phyloP scores from a whole-genome alignment of 2,888 invertebrate genomes.

The Ischnura elegans region DNA sequence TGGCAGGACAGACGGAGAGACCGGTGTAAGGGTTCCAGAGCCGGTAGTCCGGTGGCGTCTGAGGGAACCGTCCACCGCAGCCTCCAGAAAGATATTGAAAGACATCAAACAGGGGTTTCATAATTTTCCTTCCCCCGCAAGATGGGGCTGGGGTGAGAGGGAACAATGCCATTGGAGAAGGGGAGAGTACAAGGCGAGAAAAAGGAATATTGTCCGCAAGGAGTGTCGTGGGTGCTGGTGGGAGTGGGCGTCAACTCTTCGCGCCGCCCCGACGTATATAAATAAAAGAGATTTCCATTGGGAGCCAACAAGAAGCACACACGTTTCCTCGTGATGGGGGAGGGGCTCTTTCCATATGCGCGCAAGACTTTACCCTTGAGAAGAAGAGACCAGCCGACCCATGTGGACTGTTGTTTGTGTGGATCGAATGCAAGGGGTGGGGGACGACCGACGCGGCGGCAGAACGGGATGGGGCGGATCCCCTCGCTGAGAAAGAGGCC shows the following conservation, averaged over 20 bases:
- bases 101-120: background rate
- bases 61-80: conserved; percentile 6
- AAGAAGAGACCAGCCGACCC: background rate
- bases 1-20: background rate
- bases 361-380: background rate
- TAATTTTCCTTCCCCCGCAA: background rate
- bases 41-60: background rate
- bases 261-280: background rate
- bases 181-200: background rate
- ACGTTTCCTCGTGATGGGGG: background rate
- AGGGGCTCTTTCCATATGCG: background rate
- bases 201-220: too few relatives aligned
- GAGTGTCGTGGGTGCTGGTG: background rate
- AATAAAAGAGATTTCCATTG: background rate
- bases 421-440: background rate
- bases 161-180: background rate
- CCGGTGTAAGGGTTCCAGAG: background rate
- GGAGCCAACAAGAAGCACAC: background rate
- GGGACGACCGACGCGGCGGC: background rate
- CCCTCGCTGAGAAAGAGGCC: background rate
- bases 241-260: background rate
- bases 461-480: background rate
- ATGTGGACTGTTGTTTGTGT: background rate
- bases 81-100: conserved; percentile 16
- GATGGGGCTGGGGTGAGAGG: background rate